Percentiles rank a stretch among this genome's conserved stretches.
Evolutionary conservation across 2,797 vertebrate genomes (phyloP).

Genomic region (Urophycis tenuis): DNA sequence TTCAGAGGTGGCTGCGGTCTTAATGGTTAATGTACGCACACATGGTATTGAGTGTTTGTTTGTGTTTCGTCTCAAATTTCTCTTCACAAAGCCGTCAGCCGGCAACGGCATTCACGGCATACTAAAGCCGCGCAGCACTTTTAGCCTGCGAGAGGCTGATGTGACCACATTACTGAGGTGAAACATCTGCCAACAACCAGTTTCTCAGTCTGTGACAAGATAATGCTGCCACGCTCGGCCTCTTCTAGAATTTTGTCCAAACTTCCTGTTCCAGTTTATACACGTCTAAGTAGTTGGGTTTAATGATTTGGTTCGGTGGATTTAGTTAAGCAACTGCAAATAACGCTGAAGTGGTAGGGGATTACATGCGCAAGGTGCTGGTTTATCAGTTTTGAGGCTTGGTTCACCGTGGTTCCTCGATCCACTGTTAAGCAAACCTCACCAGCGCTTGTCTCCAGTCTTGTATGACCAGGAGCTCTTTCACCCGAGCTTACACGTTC

Average conservation of each 20-base stretch:
- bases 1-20: not conserved
- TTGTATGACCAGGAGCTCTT: slow-evolving; percentile 19
- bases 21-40: not conserved
- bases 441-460: not conserved
- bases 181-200: not conserved
- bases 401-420: not conserved
- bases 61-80: not conserved
- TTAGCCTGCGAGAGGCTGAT: not conserved
- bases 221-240: not conserved
- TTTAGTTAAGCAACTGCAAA: slow-evolving; percentile 1
- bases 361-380: slow-evolving; percentile 14
- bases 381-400: not conserved
- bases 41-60: not conserved
- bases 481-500: slow-evolving; percentile 43
- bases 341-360: not conserved
- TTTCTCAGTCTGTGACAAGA: not conserved
- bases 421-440: not conserved
- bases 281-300: not conserved
- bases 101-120: not conserved
- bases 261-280: not conserved
- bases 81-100: not conserved
- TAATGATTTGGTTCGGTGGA: not conserved
- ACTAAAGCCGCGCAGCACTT: not conserved
- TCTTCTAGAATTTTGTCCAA: not conserved
- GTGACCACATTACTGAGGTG: not conserved